phyloP scores from a whole-genome alignment of 1,140 invertebrate species.

The Arctopsyche grandis region DNA sequence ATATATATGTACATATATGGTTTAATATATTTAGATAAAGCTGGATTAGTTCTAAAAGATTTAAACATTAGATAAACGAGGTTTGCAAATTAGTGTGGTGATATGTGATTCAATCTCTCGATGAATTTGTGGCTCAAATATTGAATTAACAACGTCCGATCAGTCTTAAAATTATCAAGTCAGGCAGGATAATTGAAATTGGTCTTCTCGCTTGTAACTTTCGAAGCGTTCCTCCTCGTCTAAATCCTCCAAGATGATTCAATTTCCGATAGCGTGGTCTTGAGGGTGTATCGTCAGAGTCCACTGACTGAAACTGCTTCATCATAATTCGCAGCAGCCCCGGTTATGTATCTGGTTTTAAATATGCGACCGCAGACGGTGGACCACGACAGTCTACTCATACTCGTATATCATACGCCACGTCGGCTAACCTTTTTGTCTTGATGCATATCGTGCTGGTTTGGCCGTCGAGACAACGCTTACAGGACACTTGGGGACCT shows the following conservation, averaged over 20 bases:
- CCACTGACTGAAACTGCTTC: background rate
- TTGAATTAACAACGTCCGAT: no score
- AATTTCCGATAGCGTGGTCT: background rate
- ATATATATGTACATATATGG: no score
- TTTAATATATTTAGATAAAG: no score
- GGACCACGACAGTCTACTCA: no score
- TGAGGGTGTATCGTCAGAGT: background rate
- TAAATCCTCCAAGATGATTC: background rate
- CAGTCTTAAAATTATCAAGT: no score
- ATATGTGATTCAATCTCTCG: no score
- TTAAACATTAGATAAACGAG: no score
- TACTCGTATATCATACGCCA: background rate
- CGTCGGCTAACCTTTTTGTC: background rate
- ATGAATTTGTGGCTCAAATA: no score
- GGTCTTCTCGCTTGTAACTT: no score
- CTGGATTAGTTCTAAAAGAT: no score
- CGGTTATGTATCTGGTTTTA: background rate
- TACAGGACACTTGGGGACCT: background rate
- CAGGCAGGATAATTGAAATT: no score
- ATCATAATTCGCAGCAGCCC: background rate
- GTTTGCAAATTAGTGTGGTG: no score
- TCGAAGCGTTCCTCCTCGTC: background rate
- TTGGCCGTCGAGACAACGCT: background rate
- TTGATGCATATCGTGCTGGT: slow-evolving; percentile 4
- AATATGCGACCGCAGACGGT: background rate